A percentile compares a stretch with the other conserved stretches of the same genome.
These are phyloP conservation scores for Holothuria scabra DNA, from an alignment of 53 echinoderm and acorn worm genomes.

Conservation along the genomic window DNA sequence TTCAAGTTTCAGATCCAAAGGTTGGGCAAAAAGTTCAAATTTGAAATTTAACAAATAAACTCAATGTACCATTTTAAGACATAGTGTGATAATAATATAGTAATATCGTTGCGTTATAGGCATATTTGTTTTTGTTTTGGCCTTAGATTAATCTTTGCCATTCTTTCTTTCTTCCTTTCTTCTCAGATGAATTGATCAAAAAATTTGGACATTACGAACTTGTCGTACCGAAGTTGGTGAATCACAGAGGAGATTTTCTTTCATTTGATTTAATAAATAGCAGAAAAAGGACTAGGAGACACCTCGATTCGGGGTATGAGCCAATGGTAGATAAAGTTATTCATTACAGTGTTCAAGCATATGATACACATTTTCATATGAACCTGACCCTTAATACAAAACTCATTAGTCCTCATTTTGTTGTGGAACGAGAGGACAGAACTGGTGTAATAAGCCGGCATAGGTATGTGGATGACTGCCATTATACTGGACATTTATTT, in stretches of 20 bases:
- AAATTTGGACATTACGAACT: constrained; percentile 77
- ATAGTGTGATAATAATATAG: no score
- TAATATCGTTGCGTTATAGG: no score
- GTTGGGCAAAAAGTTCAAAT: no score
- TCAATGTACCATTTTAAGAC: no score
- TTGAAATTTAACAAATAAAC: no score
- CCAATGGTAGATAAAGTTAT: constrained; percentile 52
- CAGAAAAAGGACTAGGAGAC: constrained; percentile 96
- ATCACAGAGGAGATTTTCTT: constrained; percentile 82
- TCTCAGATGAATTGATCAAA: constrained; percentile 56
- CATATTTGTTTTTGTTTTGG: no score
- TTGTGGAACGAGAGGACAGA: constrained; percentile 85
- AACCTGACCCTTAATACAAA: constrained; percentile 87
- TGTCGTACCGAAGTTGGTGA: constrained; percentile 80
- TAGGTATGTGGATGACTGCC: constrained; percentile 84
- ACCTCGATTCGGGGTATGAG: constrained; percentile 40
- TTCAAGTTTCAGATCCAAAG: no score
- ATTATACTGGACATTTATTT: constrained; percentile 84
- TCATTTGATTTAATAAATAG: constrained; percentile 98
- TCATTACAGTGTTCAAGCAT: constrained; percentile 89
- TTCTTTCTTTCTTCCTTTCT: neutral
- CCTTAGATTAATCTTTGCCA: neutral
- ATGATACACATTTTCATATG: constrained; percentile 87
- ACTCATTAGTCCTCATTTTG: constrained; percentile 77
- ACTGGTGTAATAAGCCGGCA: constrained; percentile 74